Base-by-base conservation (phyloP, 2,113 vertebrate species). In the Tricholaema leucomelas region DNA sequence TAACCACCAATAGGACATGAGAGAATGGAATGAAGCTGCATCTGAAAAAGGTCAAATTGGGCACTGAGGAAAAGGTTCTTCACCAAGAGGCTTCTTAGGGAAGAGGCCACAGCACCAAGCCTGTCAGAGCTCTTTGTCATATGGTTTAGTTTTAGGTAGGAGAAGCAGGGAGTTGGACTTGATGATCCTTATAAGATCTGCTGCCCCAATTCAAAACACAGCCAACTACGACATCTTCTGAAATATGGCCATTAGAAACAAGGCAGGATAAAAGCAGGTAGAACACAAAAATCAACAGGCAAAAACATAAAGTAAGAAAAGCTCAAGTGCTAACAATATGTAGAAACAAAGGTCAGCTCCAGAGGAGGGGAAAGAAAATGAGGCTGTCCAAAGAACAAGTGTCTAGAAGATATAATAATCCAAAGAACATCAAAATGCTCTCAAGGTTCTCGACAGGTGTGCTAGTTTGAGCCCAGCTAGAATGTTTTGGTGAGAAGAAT, bases 1-100 rank as follows among this genome's bases (percentile, higher is more conserved):
- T 25, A 28, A 44, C 27, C 67, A 48, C 16, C 2, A 2, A 23
- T 1, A n/a, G 54, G 24, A 28, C 14, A 61, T 1, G 0, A 17
- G 24, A 10, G 20, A 44, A 61, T 13, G 35, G 59, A 23, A 15
- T 18, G 82, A n/a, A 58, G 48, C 31, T 76, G 58, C 4, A 4
- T 15, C 30, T 31, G 63, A 28, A 6, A 61, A 61, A 35, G 44
- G 6, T 61, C 44, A 60, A 38, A 15, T 0, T 35, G 67, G 44
- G 21, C 23, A 6, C 7, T 4, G 8, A 9, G 33, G 66, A 13
- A 30, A 35, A 71, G 38, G 3, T 2, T 73, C 30, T 69, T 42
- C 56, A 21, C 9, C 15, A 59, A 9, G 74, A 76, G 40, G 50
- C 18, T 70, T 19, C 71, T 59, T 28, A 8, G 25, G 17, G 36